Evolutionary conservation across 2,797 vertebrate genomes (phyloP).

Genomic region (Danio albolineatus): DNA sequence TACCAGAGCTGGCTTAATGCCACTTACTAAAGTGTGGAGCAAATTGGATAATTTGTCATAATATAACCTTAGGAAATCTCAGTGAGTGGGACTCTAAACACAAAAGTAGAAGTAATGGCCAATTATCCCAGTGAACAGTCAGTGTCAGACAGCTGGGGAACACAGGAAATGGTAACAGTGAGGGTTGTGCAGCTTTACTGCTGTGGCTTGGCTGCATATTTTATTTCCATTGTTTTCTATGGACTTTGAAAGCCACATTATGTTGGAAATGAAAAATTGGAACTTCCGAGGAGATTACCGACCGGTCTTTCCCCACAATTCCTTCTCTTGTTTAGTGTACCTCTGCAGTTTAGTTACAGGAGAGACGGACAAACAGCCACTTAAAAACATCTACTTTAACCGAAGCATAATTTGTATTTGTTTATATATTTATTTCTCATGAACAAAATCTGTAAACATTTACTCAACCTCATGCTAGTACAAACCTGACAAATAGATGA

Average conservation of each 20-base stretch:
- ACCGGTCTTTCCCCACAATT: background rate
- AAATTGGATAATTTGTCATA: slow-evolving; percentile 64
- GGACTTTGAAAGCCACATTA: slow-evolving; percentile 10
- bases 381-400: background rate
- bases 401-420: background rate
- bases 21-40: slow-evolving; percentile 39
- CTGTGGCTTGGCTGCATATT: slow-evolving; percentile 22
- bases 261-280: slow-evolving; percentile 8
- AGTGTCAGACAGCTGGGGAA: slow-evolving; percentile 55
- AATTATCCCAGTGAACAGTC: slow-evolving; percentile 62
- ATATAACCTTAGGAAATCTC: slow-evolving; percentile 62
- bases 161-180: slow-evolving; percentile 53
- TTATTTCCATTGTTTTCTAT: slow-evolving; percentile 11
- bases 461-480: no score
- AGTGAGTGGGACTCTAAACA: slow-evolving; percentile 52
- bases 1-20: slow-evolving; percentile 40
- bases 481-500: no score
- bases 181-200: slow-evolving; percentile 42
- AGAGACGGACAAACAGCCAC: background rate
- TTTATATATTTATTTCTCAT: background rate
- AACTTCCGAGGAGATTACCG: background rate
- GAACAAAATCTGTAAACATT: background rate
- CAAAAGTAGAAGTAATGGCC: slow-evolving; percentile 64
- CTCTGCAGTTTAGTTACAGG: background rate
- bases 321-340: background rate